Evolutionary conservation across 2,797 vertebrate genomes (phyloP).

Genomic region (Gila robusta): DNA sequence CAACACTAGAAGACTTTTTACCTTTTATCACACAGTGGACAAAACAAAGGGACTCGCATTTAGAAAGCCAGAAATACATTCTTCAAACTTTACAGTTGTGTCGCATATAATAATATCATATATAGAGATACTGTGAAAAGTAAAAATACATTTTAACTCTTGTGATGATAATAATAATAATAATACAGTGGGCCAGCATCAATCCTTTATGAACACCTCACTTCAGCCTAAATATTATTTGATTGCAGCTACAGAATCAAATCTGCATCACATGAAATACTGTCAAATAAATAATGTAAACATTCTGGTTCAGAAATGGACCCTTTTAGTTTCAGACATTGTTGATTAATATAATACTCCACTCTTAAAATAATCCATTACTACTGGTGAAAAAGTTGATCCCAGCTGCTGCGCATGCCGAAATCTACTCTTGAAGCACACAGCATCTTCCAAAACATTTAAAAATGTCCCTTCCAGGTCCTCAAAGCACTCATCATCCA

Average conservation of each 20-base stretch:
- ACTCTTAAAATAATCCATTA: not conserved
- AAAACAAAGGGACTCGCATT: conserved; percentile 5
- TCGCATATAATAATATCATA: not conserved
- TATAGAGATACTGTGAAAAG: conserved; percentile 11
- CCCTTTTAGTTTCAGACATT: not conserved
- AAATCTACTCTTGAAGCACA: not conserved
- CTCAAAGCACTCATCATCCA: not conserved
- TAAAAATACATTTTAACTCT: conserved; percentile 11
- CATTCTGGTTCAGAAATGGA: conserved; percentile 35
- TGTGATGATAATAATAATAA: not conserved
- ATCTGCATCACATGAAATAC: not conserved
- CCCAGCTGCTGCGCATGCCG: not conserved
- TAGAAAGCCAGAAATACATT: conserved; percentile 1
- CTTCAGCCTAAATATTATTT: not conserved
- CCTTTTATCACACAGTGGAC: conserved; percentile 14
- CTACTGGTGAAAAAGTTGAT: not conserved
- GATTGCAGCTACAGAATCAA: conserved; percentile 2
- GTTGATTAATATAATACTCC: not conserved
- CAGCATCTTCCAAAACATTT: not conserved
- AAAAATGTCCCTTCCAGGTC: not conserved
- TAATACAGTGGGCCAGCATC: conserved; percentile 14
- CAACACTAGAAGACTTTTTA: not conserved
- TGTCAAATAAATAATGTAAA: conserved; percentile 67
- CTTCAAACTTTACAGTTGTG: not conserved
- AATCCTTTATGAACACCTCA: not conserved